Conservation (phyloP, 2,797 vertebrate genomes). For the Calcarius lapponicus region DNA sequence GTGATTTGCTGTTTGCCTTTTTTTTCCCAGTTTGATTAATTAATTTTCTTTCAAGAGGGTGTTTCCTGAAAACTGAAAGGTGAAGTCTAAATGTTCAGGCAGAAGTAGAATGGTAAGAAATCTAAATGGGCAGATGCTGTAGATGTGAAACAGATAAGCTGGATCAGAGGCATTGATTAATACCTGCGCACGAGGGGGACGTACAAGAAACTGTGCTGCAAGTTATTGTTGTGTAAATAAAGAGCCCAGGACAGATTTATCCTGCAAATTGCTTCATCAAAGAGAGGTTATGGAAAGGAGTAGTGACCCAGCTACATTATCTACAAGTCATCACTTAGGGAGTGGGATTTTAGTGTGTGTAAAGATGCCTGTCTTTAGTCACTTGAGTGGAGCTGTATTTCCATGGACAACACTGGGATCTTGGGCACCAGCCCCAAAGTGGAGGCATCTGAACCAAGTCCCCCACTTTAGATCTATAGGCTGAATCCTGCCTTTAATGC, state of each 20-base stretch:
- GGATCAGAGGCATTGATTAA: neutral
- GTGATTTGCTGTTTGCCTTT: neutral
- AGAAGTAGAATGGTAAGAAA: neutral
- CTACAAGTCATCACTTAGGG: neutral
- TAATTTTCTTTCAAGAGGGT: neutral
- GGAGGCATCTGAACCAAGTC: neutral
- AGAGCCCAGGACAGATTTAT: neutral
- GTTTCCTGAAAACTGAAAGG: neutral
- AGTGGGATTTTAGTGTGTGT: neutral
- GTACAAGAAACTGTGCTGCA: neutral
- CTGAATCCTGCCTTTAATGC: neutral
- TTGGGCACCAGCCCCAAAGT: neutral
- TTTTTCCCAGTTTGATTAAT: neutral
- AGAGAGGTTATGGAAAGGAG: neutral
- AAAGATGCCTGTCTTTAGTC: neutral
- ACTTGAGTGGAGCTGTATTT: neutral
- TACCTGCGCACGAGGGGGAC: neutral
- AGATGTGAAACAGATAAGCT: neutral
- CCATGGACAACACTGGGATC: rapidly evolving
- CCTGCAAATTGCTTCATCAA: neutral
- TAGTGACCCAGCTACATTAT: neutral
- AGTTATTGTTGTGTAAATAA: neutral
- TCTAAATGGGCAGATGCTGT: neutral
- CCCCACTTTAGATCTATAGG: neutral
- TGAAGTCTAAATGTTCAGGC: neutral